phyloP scores from a whole-genome alignment of 2,113 vertebrate genomes.

The Calypte anna region DNA sequence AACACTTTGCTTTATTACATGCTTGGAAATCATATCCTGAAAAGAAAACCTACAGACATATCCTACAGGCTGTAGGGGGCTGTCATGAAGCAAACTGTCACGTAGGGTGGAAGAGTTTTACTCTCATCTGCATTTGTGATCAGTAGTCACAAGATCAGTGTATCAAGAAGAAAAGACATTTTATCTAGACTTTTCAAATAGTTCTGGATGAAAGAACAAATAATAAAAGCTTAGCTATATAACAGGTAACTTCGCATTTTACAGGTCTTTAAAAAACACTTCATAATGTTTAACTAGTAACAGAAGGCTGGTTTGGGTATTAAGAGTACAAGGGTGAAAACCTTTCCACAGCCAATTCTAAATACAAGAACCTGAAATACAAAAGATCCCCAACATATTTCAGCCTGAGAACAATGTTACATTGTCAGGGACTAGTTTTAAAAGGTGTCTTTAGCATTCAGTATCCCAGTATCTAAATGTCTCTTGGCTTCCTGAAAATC shows the following conservation, averaged over 20 bases:
- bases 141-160: neutral
- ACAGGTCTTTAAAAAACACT: conserved; percentile 34
- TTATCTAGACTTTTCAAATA: conserved; percentile 1
- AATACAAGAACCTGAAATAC: neutral
- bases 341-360: neutral
- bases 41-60: neutral
- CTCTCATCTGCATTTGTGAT: neutral
- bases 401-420: neutral
- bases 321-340: neutral
- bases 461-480: neutral
- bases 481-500: neutral
- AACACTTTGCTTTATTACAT: neutral
- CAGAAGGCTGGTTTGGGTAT: neutral
- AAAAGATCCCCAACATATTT: neutral
- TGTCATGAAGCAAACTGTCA: conserved; percentile 6
- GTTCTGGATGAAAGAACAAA: neutral
- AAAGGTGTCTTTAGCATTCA: neutral
- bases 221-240: conserved; percentile 2
- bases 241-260: conserved; percentile 18
- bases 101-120: neutral
- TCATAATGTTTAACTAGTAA: conserved; percentile 34
- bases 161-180: neutral
- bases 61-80: neutral
- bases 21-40: neutral
- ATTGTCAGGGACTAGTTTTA: neutral